phyloP scores from a whole-genome alignment of 1,140 invertebrate species.

The Macrocentrus cingulum region DNA sequence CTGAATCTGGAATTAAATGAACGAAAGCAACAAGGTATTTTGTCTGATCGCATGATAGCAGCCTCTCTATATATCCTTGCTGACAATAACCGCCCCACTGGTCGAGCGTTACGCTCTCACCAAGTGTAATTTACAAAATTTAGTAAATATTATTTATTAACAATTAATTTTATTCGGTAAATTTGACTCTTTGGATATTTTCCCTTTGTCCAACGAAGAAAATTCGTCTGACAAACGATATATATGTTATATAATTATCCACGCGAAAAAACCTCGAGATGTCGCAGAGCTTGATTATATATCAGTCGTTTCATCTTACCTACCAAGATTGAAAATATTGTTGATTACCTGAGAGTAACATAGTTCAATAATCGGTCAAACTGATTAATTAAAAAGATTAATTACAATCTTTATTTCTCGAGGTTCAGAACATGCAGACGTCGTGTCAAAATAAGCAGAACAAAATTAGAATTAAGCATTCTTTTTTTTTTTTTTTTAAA shows the following conservation, averaged over 20 bases:
- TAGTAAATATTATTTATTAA: conserved; percentile 30
- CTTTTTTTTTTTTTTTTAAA: too few relatives aligned
- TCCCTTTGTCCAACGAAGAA: conserved; percentile 7
- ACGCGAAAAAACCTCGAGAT: conserved; percentile 20
- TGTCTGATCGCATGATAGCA: conserved; percentile 39
- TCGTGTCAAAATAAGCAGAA: too few relatives aligned
- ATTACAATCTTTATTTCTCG: too few relatives aligned
- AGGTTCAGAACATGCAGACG: too few relatives aligned
- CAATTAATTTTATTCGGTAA: background rate
- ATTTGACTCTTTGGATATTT: conserved; percentile 21
- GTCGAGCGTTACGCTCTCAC: conserved; percentile 33
- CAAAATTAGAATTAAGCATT: too few relatives aligned
- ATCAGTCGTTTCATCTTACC: conserved; percentile 29
- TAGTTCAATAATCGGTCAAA: too few relatives aligned
- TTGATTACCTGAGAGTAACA: too few relatives aligned
- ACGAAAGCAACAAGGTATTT: conserved; percentile 30
- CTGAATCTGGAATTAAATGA: conserved; percentile 23
- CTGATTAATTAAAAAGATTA: too few relatives aligned
- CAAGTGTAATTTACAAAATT: conserved; percentile 40
- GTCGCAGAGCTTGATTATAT: conserved; percentile 33
- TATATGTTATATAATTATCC: conserved; percentile 23
- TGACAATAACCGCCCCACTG: conserved; percentile 33
- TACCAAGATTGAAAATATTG: conserved; percentile 17
- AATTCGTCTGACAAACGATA: conserved; percentile 29
- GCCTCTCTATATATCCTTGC: conserved; percentile 33